Evolutionary conservation across 2,797 vertebrate species (phyloP).

Genomic region (Squalus acanthias): DNA sequence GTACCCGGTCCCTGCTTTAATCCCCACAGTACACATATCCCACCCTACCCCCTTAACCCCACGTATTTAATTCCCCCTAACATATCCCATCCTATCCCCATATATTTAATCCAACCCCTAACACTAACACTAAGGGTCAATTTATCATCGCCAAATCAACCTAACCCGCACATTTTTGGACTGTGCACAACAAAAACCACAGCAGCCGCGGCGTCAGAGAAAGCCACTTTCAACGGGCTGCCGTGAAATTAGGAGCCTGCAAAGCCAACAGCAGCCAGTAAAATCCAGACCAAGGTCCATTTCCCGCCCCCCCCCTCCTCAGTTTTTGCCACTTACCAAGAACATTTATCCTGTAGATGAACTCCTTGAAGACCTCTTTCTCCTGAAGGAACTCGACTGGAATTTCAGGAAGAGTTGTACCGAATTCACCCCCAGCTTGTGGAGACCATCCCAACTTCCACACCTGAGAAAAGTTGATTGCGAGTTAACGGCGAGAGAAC

Average conservation of each 20-base stretch:
- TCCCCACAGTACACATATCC: too few relatives aligned
- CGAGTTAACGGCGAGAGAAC: background rate
- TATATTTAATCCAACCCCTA: too few relatives aligned
- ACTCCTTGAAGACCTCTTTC: constrained; percentile 92
- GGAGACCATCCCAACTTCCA: constrained; percentile 98
- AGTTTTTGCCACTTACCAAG: constrained; percentile 61
- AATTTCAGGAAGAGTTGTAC: constrained; percentile 86
- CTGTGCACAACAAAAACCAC: background rate
- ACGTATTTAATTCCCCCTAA: too few relatives aligned
- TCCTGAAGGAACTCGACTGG: constrained; percentile 96
- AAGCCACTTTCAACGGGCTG: background rate
- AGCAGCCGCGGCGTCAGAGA: background rate
- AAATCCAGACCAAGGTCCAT: background rate
- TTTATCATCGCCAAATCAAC: too few relatives aligned
- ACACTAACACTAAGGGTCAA: too few relatives aligned
- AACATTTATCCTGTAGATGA: constrained; percentile 90
- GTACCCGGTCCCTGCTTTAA: too few relatives aligned
- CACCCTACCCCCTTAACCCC: too few relatives aligned
- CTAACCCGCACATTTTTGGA: too few relatives aligned
- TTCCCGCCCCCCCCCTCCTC: background rate
- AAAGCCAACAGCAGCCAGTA: background rate
- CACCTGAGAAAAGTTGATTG: constrained; percentile 61
- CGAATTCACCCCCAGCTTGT: constrained; percentile 78
- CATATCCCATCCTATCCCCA: too few relatives aligned
- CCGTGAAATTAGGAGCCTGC: background rate